A percentile compares a stretch with the other conserved stretches of the same genome.
Evolutionary conservation across 2,113 vertebrate species (phyloP).

Genomic region (Takifugu flavidus): DNA sequence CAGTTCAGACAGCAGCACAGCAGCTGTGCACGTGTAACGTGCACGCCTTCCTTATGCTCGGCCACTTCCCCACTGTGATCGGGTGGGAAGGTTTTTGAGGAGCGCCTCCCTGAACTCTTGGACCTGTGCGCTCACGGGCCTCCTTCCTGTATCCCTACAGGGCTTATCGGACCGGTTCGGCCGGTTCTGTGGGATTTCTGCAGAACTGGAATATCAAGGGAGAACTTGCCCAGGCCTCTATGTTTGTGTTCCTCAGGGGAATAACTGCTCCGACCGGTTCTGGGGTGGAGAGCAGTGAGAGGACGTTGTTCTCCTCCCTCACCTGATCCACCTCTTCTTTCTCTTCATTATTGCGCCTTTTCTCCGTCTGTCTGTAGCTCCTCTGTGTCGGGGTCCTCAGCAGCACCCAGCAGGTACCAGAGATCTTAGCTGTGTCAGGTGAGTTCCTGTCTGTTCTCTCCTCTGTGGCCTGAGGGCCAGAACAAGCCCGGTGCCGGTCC

Average conservation of each 20-base stretch:
- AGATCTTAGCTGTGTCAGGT: conserved; percentile 18
- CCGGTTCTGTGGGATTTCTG: conserved; percentile 76
- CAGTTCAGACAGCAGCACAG: no score
- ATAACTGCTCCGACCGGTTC: conserved; percentile 73
- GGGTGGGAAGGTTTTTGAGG: no score
- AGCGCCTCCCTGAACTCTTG: no score
- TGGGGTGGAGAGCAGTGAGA: conserved; percentile 54
- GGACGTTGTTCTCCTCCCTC: conserved; percentile 47
- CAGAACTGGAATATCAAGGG: conserved; percentile 78
- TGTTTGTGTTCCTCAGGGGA: conserved; percentile 74
- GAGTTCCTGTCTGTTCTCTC: conserved; percentile 31
- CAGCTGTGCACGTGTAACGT: no score
- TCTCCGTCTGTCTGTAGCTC: background rate
- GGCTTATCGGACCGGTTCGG: conserved; percentile 55
- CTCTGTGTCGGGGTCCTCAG: conserved; percentile 6
- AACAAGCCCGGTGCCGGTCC: conserved; percentile 4
- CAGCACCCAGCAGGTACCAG: background rate
- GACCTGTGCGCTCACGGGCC: no score
- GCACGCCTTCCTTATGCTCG: no score
- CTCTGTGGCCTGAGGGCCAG: conserved; percentile 15
- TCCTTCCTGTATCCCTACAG: conserved; percentile 32
- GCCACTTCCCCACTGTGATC: no score
- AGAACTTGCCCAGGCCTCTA: conserved; percentile 69
- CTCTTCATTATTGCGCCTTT: conserved; percentile 21
- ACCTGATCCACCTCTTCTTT: conserved; percentile 31